phyloP scores from a whole-genome alignment of 2,888 invertebrate species.

The Lepidonotus clava region DNA sequence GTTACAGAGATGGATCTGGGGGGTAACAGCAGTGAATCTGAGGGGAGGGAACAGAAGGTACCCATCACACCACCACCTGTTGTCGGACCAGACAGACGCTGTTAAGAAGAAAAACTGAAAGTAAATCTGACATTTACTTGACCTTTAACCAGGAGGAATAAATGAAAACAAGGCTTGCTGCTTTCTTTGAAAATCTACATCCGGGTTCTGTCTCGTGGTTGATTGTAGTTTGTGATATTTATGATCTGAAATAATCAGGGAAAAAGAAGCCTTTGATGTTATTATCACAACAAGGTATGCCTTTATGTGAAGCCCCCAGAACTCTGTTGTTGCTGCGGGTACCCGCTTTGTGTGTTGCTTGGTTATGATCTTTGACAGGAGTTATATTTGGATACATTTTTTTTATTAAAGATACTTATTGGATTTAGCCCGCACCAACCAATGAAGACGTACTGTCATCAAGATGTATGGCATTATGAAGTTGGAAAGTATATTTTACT shows the following conservation, averaged over 20 bases:
- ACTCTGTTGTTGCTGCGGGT: too few relatives aligned
- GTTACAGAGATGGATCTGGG: neutral
- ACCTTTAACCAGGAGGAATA: neutral
- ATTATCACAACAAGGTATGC: neutral
- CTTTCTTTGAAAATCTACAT: neutral
- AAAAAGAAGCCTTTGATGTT: neutral
- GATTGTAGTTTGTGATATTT: neutral
- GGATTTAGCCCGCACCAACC: too few relatives aligned
- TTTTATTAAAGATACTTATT: too few relatives aligned
- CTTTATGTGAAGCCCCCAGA: neutral
- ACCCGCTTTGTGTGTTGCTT: too few relatives aligned
- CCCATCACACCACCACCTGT: neutral
- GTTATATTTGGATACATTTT: too few relatives aligned
- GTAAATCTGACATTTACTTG: conserved; percentile 9
- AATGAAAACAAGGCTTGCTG: neutral
- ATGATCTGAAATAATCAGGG: neutral
- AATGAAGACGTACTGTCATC: too few relatives aligned
- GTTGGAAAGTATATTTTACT: too few relatives aligned
- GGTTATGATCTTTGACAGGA: too few relatives aligned
- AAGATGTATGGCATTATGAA: too few relatives aligned
- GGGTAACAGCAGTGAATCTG: neutral
- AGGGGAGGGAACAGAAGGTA: neutral
- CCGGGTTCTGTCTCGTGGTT: neutral
- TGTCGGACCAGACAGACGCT: neutral
- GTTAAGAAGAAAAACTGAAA: neutral